Conservation (phyloP, 2,113 vertebrate species). For the Cyanoderma ruficeps region DNA sequence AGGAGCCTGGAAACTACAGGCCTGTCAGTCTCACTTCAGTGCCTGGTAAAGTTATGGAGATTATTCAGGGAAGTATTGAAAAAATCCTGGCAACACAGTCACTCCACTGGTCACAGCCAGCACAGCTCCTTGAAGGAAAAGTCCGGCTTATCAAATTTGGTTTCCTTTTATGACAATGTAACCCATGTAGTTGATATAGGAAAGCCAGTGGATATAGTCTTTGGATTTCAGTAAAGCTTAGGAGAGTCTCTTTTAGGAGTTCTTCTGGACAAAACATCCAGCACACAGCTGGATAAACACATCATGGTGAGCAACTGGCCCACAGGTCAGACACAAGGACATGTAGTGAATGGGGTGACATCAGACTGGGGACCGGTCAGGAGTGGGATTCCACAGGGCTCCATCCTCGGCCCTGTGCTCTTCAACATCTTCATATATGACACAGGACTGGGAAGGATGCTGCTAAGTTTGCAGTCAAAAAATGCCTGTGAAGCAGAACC, state of each 20-base stretch:
- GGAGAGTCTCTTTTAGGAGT: accelerated
- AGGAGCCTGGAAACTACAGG: neutral
- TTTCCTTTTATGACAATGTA: neutral
- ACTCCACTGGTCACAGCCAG: neutral
- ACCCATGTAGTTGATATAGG: accelerated
- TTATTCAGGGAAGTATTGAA: neutral
- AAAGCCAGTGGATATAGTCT: neutral
- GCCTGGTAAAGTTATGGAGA: neutral
- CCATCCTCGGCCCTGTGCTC: neutral
- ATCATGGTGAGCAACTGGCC: neutral
- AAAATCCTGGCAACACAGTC: neutral
- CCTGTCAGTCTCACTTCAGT: neutral
- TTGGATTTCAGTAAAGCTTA: neutral
- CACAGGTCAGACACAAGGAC: neutral
- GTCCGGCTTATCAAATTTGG: neutral
- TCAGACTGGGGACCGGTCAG: neutral
- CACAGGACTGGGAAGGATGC: neutral
- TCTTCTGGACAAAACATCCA: neutral
- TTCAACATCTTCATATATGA: neutral
- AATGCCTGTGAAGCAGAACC: neutral
- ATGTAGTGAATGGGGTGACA: neutral
- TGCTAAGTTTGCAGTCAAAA: neutral
- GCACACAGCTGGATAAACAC: too few species aligned
- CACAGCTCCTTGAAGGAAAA: neutral
- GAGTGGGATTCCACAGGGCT: neutral